Evolutionary conservation across 1,140 invertebrate genomes (phyloP), one percentile per base, ranked within the genome.

Genomic region (Elymnias hypermnestra): DNA sequence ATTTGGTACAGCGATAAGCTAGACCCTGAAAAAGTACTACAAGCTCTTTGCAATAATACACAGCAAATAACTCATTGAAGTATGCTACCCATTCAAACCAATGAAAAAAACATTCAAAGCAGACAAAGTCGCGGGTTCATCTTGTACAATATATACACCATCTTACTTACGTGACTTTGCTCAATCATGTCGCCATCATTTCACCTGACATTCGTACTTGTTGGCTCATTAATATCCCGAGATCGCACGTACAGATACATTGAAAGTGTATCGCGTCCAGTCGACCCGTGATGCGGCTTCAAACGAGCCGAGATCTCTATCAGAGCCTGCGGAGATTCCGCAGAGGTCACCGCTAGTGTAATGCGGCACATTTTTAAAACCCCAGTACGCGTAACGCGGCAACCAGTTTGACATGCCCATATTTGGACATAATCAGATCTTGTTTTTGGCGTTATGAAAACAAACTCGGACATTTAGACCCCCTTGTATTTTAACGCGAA

Each of bases 161-260:
- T 13, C 35, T 15, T 29, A 8, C 33, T 14, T 38, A 12, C 33
- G 19, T 23, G 31, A 28, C 28, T 51, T 36, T 51, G 41, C 40
- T 44, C 48, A 39, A 23, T 23, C 39, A 25, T 43, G 47, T 49
- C 15, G 17, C 29, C 29, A 41, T 48, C 37, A 13, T 41, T 48
- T 35, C 26, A 31, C 22, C 35, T 39, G 52, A 47, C 57, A 43
- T 55, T 53, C 45, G 37, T 54, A 49, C 45, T 64, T 54, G 58
- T 26, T 38, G 31, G 52, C 41, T 60, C 57, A 63, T 70, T 63
- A 66, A 61, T 70, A 55, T 48, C 46, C 28, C 23, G 37, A 64
- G 64, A 71, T 71, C 52, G 57, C 58, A 52, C 41, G 39, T 14
- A 28, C 8, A 49, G 62, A 68, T 68, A 65, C 26, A 51, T 36